Base-by-base conservation (phyloP, 2,888 invertebrate genomes). In the Amiota communis region DNA sequence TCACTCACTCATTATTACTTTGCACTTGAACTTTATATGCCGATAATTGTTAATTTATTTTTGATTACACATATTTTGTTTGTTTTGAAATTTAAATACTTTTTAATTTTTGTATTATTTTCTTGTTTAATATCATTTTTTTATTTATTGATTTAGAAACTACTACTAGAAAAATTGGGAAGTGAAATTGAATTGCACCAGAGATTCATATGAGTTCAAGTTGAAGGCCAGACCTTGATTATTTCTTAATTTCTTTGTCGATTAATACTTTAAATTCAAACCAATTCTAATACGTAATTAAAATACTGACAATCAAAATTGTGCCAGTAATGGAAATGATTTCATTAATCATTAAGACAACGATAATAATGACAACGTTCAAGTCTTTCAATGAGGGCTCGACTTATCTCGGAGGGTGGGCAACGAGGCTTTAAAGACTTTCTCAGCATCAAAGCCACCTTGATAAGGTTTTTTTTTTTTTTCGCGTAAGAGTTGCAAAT, bases 151-250 rank as follows among this genome's bases (percentile, higher is more conserved):
- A 63, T 68, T 53, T 51, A 51, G 36, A 10, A 59, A 59, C 20
- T 59, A n/a, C n/a, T n/a, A n/a, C 1, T 59, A 11, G 20, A 20
- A 13, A 12, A 68, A 68, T 68, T 68, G 67, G 67, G 65, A 65
- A 65, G 17, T 65, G 17, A 65, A 65, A 36, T 36, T 36, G 2
- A 36, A 36, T 36, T 36, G 36, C 36, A 36, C 17, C 48, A 17
- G 8, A n/a, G 15, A 56, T 8, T 56, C 17, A 4, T 36, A n/a
- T 36, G 17, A 64, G 71, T 71, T 71, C 71, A 71, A 71, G 71
- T 71, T 71, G 71, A 71, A 71, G 71, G 71, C 64, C 47, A 71
- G 23, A 13, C n/a, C 6, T 15, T 59, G 59, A 20, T 59, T 59
- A 59, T 4, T 11, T 17, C 11, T 59, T 20, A 11, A 20, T 59